phyloP scores from a whole-genome alignment of 2,888 invertebrate species.

The Amitus sp. region DNA sequence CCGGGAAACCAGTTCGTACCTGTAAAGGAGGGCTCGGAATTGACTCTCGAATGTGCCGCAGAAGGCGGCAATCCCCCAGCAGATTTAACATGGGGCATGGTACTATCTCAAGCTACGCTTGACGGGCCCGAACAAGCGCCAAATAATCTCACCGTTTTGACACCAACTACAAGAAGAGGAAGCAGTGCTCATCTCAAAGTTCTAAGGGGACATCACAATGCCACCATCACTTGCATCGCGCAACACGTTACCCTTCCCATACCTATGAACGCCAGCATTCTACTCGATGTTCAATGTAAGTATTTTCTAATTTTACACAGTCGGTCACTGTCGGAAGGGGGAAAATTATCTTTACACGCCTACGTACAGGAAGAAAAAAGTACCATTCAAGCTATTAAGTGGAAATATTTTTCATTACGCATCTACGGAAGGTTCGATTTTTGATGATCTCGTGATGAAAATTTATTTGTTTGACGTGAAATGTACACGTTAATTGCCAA shows the following conservation, averaged over 20 bases:
- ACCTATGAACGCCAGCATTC: constrained; percentile 70
- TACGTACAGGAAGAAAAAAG: no score
- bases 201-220: constrained; percentile 86
- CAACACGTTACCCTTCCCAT: constrained; percentile 73
- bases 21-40: constrained; percentile 84
- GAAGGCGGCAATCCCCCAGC: constrained; percentile 83
- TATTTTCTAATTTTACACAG: no score
- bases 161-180: constrained; percentile 55
- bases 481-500: no score
- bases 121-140: constrained; percentile 62
- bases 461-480: no score
- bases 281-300: constrained; percentile 77
- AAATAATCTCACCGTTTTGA: constrained; percentile 60
- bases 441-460: no score
- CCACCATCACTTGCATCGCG: constrained; percentile 84
- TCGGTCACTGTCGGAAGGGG: no score
- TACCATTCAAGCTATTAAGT: no score
- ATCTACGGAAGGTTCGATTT: no score
- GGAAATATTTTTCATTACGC: no score
- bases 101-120: constrained; percentile 65
- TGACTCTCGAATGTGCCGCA: constrained; percentile 86
- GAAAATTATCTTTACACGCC: no score
- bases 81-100: constrained; percentile 74
- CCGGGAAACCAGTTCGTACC: constrained; percentile 90
- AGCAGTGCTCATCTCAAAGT: constrained; percentile 79